These are phyloP conservation scores for Menidia menidia DNA, from an alignment of 2,797 vertebrate genomes.

Conservation along the genomic window DNA sequence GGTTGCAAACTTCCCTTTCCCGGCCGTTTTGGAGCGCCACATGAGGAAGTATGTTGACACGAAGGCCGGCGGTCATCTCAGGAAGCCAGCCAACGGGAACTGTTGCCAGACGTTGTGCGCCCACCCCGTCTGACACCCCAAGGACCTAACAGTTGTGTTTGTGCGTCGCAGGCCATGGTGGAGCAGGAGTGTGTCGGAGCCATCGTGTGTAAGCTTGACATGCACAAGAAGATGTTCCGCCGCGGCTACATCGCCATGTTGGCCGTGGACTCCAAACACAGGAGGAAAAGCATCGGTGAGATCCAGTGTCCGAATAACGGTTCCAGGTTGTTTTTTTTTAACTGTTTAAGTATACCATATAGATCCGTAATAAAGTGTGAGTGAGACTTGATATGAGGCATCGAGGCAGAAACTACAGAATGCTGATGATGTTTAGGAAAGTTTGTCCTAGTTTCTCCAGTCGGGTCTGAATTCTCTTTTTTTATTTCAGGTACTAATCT, in stretches of 20 bases:
- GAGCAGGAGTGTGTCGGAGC: conserved; percentile 99
- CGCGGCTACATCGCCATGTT: conserved; percentile 99
- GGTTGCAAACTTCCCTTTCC: conserved; percentile 37
- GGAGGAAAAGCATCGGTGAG: conserved; percentile 99
- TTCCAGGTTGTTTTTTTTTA: no score
- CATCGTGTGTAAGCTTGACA: conserved; percentile 99
- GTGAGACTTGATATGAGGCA: background rate
- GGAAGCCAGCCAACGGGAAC: conserved; percentile 21
- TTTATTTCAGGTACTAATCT: conserved; percentile 96
- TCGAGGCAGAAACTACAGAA: background rate
- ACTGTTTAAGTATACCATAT: conserved; percentile 41
- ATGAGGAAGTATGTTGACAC: conserved; percentile 47
- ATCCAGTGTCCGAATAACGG: background rate
- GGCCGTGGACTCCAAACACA: conserved; percentile 99
- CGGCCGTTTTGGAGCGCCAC: conserved; percentile 30
- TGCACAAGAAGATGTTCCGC: conserved; percentile 99
- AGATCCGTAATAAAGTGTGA: conserved; percentile 10
- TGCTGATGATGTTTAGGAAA: background rate
- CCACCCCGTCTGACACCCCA: background rate
- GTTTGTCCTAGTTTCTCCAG: background rate
- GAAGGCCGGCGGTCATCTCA: conserved; percentile 52
- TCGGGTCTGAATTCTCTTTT: conserved; percentile 16
- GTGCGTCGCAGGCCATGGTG: conserved; percentile 93
- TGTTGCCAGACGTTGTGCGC: background rate
- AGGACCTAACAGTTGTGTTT: conserved; percentile 26